Base-by-base conservation (phyloP, 1,140 invertebrate species). In the Elysia chlorotica region DNA sequence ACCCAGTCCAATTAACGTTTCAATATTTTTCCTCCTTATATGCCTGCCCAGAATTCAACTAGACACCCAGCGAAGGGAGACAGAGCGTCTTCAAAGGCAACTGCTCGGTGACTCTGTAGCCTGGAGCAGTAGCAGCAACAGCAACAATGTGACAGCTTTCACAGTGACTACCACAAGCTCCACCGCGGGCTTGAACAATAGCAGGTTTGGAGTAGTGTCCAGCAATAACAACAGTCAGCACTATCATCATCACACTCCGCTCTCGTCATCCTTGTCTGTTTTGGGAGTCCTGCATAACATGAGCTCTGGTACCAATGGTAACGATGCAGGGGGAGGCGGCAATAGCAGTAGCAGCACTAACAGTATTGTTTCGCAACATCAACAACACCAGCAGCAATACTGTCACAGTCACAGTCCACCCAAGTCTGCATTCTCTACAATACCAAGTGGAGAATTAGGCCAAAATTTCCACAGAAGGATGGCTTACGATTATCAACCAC, bases 31-130 rank as follows among this genome's bases (percentile, higher is more conserved):
- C 5, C 10, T 63, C 17, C 10, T 14, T 5, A 33, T 63, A 30
- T 33, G 4, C 23, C 28, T 73, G 71, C 72, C 14, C 48, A 85
- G 83, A 48, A 65, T 67, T 33, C 83, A 85, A 73, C 74, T 85
- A 3, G 83, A 85, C 33, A 71, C 76, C 30, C 83, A 85, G 59
- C 69, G 79, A 30, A 79, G 76, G 57, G 83, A 85, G 71, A 82
- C 82, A 38, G 83, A 82, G 31, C 71, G 78, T 23, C 67, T 85
- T 14, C 81, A 82, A 38, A 78, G 75, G 14, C 77, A 82, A 10
- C 68, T 85, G 35, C 37, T 78, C 2, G 71, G 62, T 21, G 83
- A 85, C 33, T 69, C n/a, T n/a, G n/a, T n/a, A n/a, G n/a, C n/a
- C n/a, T n/a, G n/a, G n/a, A n/a, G n/a, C n/a, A n/a, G n/a, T n/a